A percentile compares a stretch with the other conserved stretches of the same genome.
Evolutionary conservation across 2,797 vertebrate genomes (phyloP).

Genomic region (Syndactyla subalaris): DNA sequence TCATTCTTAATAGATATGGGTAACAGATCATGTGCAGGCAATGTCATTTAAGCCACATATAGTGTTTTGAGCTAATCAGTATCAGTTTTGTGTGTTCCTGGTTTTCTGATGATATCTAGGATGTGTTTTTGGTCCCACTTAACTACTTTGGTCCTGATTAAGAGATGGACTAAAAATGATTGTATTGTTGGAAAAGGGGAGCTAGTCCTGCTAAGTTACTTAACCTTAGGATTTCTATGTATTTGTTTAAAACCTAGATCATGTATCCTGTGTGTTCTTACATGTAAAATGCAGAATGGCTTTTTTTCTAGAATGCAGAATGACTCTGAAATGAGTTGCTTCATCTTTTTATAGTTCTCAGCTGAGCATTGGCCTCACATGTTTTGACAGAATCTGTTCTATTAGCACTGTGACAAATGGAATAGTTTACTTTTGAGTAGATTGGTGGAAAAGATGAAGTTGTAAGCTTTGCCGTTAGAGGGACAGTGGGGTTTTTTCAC

Average conservation of each 20-base stretch:
- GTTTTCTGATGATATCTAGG: not conserved
- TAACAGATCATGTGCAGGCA: not conserved
- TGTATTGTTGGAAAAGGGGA: not conserved
- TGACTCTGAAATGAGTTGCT: not conserved
- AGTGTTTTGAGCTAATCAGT: not conserved
- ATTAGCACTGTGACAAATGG: not conserved
- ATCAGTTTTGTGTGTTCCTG: not conserved
- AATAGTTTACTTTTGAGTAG: not conserved
- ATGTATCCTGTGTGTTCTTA: not conserved
- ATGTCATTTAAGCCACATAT: not conserved
- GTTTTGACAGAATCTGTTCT: not conserved
- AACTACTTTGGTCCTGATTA: too few species aligned
- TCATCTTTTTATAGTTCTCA: not conserved
- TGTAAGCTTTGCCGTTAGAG: not conserved
- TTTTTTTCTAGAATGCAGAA: not conserved
- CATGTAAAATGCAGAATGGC: not conserved
- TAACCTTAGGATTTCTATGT: not conserved
- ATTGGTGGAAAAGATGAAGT: not conserved
- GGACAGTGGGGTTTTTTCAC: not conserved
- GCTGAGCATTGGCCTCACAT: not conserved
- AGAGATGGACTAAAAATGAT: not conserved
- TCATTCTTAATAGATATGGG: accelerated
- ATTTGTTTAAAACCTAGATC: not conserved
- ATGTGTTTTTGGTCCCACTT: not conserved
- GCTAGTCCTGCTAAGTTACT: not conserved